phyloP scores from a whole-genome alignment of 2,888 invertebrate species.

The Micoletzkya japonica region DNA sequence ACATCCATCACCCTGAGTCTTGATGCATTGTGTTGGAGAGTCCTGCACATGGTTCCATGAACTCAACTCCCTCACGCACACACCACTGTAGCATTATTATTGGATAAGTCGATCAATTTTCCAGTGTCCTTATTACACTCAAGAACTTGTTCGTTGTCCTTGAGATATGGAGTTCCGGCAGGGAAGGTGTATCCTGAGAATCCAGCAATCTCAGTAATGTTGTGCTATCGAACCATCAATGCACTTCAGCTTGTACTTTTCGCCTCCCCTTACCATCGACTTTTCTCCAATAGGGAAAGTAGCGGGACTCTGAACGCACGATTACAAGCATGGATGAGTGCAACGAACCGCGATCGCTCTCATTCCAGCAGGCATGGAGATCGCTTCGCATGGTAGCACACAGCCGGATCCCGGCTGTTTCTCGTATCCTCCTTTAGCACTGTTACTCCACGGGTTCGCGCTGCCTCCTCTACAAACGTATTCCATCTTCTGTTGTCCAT shows the following conservation, averaged over 20 bases:
- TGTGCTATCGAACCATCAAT: slow-evolving; percentile 13
- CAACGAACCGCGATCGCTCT: slow-evolving; percentile 1
- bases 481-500: slow-evolving; percentile 11
- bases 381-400: slow-evolving; percentile 4
- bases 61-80: neutral
- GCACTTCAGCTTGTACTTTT: slow-evolving; percentile 18
- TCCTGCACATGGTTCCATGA: neutral
- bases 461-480: slow-evolving; percentile 18
- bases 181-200: slow-evolving; percentile 19
- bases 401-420: slow-evolving; percentile 12
- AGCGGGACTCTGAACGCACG: neutral
- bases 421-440: slow-evolving; percentile 13
- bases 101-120: slow-evolving; percentile 11
- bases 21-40: slow-evolving; percentile 17
- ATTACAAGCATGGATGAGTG: neutral
- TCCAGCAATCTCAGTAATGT: neutral
- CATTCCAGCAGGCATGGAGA: slow-evolving; percentile 3
- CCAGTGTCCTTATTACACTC: slow-evolving; percentile 20
- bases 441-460: slow-evolving; percentile 8
- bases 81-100: slow-evolving; percentile 1
- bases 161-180: slow-evolving; percentile 21
- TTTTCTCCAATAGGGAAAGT: neutral
- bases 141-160: slow-evolving; percentile 14
- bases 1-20: slow-evolving; percentile 12
- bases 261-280: slow-evolving; percentile 5